These are phyloP conservation scores for Spheniscus humboldti DNA, from an alignment of 2,797 vertebrate genomes.

Conservation along the genomic window DNA sequence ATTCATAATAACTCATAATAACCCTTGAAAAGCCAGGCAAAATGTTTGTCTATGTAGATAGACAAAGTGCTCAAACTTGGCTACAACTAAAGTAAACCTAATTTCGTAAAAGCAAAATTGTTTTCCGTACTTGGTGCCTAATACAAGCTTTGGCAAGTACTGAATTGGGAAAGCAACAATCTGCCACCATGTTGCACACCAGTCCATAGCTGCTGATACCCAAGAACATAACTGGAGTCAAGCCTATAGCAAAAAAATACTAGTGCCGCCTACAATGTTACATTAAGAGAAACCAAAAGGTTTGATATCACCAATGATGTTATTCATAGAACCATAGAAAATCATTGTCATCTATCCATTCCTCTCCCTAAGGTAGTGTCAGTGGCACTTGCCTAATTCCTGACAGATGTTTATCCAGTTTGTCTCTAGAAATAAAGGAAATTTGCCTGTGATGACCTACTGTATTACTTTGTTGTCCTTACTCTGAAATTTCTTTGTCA, in stretches of 20 bases:
- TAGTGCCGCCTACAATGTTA: neutral
- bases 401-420: neutral
- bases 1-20: neutral
- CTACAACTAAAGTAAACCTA: neutral
- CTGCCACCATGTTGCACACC: neutral
- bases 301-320: neutral
- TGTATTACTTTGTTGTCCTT: neutral
- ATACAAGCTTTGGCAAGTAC: neutral
- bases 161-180: neutral
- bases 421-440: neutral
- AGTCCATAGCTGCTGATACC: neutral
- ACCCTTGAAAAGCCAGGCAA: neutral
- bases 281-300: neutral
- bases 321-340: neutral
- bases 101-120: neutral
- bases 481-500: neutral
- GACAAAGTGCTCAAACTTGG: neutral
- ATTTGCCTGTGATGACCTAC: neutral
- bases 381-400: neutral
- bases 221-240: neutral
- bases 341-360: neutral
- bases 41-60: neutral
- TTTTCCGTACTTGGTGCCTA: neutral
- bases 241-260: neutral
- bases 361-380: neutral